A percentile compares a stretch with the other conserved stretches of the same genome.
These are phyloP conservation scores for Dromaius novaehollandiae DNA, from an alignment of 2,113 vertebrate species.

Conservation along the genomic window DNA sequence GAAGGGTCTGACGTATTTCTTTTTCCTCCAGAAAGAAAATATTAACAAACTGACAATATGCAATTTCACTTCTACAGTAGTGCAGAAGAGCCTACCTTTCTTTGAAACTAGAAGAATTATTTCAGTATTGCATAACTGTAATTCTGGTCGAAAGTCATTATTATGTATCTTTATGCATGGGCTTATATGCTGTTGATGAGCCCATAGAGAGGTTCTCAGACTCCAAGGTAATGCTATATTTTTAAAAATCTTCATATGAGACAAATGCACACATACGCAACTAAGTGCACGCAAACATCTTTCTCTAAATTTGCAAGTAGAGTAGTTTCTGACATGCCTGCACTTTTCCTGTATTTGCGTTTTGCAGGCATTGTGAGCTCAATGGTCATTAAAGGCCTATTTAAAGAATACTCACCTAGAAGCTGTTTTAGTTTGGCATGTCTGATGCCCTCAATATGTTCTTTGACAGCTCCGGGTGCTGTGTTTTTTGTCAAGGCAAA, in stretches of 20 bases:
- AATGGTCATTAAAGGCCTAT: background rate
- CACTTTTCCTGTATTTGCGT: background rate
- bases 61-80: background rate
- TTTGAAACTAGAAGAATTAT: background rate
- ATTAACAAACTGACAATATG: background rate
- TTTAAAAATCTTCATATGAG: background rate
- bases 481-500: background rate
- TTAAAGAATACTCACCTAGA: fast-evolving
- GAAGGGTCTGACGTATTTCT: background rate
- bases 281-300: background rate
- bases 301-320: background rate
- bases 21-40: background rate
- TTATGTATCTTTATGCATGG: background rate
- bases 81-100: background rate
- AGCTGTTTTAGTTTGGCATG: background rate
- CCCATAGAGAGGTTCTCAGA: background rate
- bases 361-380: background rate
- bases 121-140: background rate
- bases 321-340: background rate
- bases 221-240: background rate
- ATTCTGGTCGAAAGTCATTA: background rate
- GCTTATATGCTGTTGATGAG: background rate
- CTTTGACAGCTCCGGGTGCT: background rate
- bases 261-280: background rate
- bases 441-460: background rate